A percentile compares a stretch with the other conserved stretches of the same genome.
These are phyloP conservation scores for Macropus fuliginosus DNA, from an alignment of 2,797 vertebrate genomes.

Conservation along the genomic window DNA sequence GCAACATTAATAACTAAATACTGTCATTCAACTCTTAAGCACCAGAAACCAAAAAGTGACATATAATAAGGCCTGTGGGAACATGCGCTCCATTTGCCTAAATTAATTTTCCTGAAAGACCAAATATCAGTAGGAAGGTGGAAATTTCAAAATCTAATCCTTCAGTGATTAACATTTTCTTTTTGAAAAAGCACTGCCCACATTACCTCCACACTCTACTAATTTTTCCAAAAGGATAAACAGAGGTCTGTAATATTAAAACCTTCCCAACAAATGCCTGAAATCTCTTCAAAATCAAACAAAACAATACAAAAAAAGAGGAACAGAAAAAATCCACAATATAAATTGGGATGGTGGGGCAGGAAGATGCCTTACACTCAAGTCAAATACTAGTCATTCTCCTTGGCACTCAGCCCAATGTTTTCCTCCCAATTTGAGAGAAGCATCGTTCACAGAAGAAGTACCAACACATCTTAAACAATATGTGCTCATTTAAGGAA, in stretches of 20 bases:
- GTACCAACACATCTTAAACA: conserved; percentile 32
- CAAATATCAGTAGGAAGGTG: neutral
- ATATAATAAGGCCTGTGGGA: neutral
- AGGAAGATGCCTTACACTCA: neutral
- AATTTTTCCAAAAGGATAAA: conserved; percentile 33
- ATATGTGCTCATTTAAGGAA: conserved; percentile 22
- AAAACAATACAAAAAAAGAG: neutral
- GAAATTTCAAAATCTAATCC: accelerated
- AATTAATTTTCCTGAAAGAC: neutral
- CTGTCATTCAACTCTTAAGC: neutral
- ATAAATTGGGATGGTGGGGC: neutral
- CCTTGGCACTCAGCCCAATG: conserved; percentile 23
- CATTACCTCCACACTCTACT: conserved; percentile 1
- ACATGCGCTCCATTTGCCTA: neutral
- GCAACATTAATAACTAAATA: conserved; percentile 53
- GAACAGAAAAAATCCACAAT: conserved; percentile 35
- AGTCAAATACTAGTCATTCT: conserved; percentile 22
- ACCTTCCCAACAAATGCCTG: conserved; percentile 38
- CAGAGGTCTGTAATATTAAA: conserved; percentile 41
- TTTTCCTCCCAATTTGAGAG: conserved; percentile 40
- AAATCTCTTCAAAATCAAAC: conserved; percentile 44
- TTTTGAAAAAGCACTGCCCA: conserved; percentile 24
- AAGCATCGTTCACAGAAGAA: conserved; percentile 16
- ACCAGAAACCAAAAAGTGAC: neutral
- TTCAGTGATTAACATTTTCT: neutral